phyloP scores from a whole-genome alignment of 1,140 invertebrate species.

The Drosophila sturtevanti region DNA sequence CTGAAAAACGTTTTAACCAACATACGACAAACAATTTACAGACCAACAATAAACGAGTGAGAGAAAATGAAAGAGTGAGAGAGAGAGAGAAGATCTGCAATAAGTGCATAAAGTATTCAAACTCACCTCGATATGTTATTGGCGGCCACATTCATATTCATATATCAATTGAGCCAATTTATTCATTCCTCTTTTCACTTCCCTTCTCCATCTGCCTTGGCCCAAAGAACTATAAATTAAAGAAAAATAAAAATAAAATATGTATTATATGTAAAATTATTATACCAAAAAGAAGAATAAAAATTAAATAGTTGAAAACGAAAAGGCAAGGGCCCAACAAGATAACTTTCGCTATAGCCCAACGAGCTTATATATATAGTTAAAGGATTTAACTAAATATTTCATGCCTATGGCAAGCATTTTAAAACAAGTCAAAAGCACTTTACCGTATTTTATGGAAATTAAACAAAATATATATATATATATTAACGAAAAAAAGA shows the following conservation, averaged over 20 bases:
- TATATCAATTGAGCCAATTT: conserved; percentile 54
- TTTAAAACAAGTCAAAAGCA: too few relatives aligned
- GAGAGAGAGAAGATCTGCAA: conserved; percentile 20
- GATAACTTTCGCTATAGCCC: too few relatives aligned
- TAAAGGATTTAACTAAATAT: too few relatives aligned
- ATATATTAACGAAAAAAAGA: too few relatives aligned
- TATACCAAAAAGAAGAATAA: too few relatives aligned
- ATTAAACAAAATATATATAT: too few relatives aligned
- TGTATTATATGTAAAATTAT: not conserved
- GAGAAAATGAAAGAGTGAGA: conserved; percentile 4
- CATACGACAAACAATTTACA: not conserved
- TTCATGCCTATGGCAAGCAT: too few relatives aligned
- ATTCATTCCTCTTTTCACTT: conserved; percentile 23
- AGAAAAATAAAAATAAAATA: not conserved
- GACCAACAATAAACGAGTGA: not conserved
- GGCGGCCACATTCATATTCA: conserved; percentile 37
- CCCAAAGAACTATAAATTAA: conserved; percentile 3
- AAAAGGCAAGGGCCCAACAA: too few relatives aligned
- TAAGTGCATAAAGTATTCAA: conserved; percentile 19
- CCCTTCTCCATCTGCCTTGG: not conserved
- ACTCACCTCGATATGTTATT: conserved; percentile 28
- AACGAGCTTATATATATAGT: too few relatives aligned
- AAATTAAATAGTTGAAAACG: not conserved
- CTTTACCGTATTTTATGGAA: too few relatives aligned
- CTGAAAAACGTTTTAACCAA: not conserved